phyloP scores from a whole-genome alignment of 2,113 vertebrate species.

The Odontesthes bonariensis region DNA sequence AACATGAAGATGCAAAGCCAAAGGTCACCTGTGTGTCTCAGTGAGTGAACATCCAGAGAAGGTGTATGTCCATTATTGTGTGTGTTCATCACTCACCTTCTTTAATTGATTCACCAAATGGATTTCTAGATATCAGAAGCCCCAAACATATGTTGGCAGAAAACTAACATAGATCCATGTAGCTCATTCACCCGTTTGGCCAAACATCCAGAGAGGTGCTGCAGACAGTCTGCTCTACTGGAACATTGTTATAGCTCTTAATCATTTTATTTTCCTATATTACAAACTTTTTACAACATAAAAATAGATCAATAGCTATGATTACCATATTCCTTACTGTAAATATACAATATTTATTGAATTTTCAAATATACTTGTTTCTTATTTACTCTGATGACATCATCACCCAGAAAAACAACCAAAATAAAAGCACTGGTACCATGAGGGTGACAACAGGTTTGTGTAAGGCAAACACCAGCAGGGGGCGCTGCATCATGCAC shows the following conservation, averaged over 20 bases:
- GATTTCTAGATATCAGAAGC: conserved; percentile 7
- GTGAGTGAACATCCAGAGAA: conserved; percentile 25
- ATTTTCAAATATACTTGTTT: conserved; percentile 76
- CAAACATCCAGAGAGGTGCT: conserved; percentile 44
- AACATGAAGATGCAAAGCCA: conserved; percentile 42
- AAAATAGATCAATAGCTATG: conserved; percentile 86
- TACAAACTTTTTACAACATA: conserved; percentile 87
- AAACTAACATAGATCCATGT: conserved; percentile 21
- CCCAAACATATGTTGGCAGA: conserved; percentile 19
- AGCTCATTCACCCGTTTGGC: conserved; percentile 21
- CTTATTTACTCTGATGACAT: conserved; percentile 52
- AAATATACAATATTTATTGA: conserved; percentile 84
- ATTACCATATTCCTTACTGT: conserved; percentile 82
- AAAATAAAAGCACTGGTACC: conserved; percentile 76
- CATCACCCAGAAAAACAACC: conserved; percentile 8
- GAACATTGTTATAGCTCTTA: conserved; percentile 60
- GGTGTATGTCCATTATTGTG: neutral
- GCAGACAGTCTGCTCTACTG: conserved; percentile 28
- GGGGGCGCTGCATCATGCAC: conserved; percentile 41
- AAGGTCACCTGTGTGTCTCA: conserved; percentile 34
- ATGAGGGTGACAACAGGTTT: conserved; percentile 62
- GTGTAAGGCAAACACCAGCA: conserved; percentile 85
- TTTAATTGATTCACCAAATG: neutral
- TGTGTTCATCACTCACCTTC: neutral
- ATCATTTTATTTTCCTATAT: conserved; percentile 77